Evolutionary conservation across 30 jellyfish, hydroid and myxozoan species (phyloP).

Genomic region (Thelohanellus kitauei): DNA sequence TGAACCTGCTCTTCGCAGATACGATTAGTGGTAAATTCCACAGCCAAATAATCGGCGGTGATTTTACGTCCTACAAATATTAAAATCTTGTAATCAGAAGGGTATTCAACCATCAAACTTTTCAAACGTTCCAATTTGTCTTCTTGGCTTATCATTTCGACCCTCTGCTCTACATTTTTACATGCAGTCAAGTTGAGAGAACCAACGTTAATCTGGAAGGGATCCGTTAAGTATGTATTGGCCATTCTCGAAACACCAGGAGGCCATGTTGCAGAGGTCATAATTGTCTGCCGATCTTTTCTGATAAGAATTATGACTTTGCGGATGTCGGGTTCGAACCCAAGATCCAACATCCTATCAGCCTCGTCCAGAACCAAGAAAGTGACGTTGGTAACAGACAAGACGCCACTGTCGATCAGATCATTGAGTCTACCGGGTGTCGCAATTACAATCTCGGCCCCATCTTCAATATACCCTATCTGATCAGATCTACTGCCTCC

Average conservation of each 20-base stretch:
- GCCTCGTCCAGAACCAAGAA: constrained; percentile 75
- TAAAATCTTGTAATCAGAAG: constrained; percentile 22
- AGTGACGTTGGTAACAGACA: constrained; percentile 26
- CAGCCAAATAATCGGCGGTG: constrained; percentile 43
- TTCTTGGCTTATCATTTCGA: constrained; percentile 17
- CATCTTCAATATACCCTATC: constrained; percentile 20
- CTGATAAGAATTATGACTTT: constrained; percentile 44
- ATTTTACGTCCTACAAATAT: constrained; percentile 52
- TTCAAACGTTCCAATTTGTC: constrained; percentile 19
- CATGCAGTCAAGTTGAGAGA: constrained; percentile 36
- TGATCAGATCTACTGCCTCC: constrained; percentile 63
- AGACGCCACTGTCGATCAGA: constrained; percentile 24
- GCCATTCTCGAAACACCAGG: constrained; percentile 82
- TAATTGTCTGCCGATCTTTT: constrained; percentile 64
- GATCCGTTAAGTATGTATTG: constrained; percentile 25
- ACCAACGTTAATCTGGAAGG: constrained; percentile 57
- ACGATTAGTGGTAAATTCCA: constrained; percentile 34
- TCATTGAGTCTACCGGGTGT: constrained; percentile 87
- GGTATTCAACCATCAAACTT: not conserved
- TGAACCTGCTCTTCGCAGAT: constrained; percentile 29
- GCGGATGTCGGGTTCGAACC: constrained; percentile 66
- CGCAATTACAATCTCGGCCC: constrained; percentile 63
- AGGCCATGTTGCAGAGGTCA: constrained; percentile 98
- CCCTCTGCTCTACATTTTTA: constrained; percentile 30
- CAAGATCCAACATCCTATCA: constrained; percentile 77